Percentiles rank a stretch among this genome's conserved stretches.
Conservation (phyloP, 2,888 invertebrate genomes). For the Nowickia ferox region DNA sequence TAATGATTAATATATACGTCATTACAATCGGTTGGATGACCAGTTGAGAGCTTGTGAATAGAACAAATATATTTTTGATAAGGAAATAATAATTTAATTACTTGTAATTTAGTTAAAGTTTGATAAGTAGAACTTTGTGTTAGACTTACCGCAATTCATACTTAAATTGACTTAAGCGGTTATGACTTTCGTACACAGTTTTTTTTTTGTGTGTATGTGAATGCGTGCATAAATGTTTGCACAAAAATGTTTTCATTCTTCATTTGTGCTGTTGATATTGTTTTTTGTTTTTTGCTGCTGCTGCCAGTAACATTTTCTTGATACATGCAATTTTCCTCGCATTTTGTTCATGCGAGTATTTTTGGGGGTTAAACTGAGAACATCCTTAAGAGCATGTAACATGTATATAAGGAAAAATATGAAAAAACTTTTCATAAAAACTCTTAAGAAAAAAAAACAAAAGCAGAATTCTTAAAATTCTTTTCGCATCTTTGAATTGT, state of each 20-base stretch:
- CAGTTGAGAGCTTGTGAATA: too few species aligned
- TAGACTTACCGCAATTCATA: too few species aligned
- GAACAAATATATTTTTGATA: too few species aligned
- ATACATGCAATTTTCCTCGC: constrained; percentile 32
- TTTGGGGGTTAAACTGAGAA: constrained; percentile 23
- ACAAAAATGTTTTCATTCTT: constrained; percentile 23
- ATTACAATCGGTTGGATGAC: too few species aligned
- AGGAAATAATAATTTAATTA: too few species aligned
- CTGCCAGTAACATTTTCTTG: not conserved
- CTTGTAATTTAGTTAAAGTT: too few species aligned
- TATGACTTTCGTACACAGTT: too few species aligned
- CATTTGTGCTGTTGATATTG: constrained; percentile 25
- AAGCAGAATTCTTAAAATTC: constrained; percentile 53
- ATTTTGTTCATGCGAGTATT: not conserved
- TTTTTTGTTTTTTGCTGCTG: not conserved
- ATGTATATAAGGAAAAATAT: not conserved
- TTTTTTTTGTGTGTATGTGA: not conserved
- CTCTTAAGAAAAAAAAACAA: constrained; percentile 15
- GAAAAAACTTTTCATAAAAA: not conserved
- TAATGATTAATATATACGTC: too few species aligned
- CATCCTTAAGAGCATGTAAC: constrained; percentile 4
- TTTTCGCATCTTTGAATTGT: constrained; percentile 53
- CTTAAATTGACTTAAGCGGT: too few species aligned
- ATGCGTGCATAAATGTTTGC: not conserved
- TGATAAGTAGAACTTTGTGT: too few species aligned